phyloP scores from a whole-genome alignment of 2,888 invertebrate species.

The Perizoma affinitatum region DNA sequence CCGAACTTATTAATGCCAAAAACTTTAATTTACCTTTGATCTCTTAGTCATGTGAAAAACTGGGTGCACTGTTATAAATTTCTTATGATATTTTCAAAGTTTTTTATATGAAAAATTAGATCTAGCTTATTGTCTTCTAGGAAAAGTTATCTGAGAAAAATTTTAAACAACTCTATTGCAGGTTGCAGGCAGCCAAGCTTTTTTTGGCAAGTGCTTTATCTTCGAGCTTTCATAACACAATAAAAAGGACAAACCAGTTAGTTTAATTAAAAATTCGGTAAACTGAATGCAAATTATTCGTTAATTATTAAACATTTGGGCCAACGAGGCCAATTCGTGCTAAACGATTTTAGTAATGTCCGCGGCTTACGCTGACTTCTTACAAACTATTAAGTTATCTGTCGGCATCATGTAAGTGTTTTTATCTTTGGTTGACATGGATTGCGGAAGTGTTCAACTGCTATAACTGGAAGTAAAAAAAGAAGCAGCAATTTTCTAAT shows the following conservation, averaged over 20 bases:
- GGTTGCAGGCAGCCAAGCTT: too few relatives aligned
- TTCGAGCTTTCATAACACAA: constrained; percentile 16
- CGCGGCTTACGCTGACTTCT: constrained; percentile 6
- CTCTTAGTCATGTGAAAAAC: too few relatives aligned
- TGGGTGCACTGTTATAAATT: too few relatives aligned
- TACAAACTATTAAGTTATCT: neutral
- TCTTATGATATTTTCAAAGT: too few relatives aligned
- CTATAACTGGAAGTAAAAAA: neutral
- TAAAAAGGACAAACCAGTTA: constrained; percentile 5
- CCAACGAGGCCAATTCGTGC: constrained; percentile 22
- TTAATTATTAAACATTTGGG: constrained; percentile 40
- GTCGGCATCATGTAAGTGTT: neutral
- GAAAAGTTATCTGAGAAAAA: neutral
- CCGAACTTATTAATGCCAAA: too few relatives aligned
- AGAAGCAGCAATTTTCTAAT: neutral
- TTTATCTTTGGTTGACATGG: constrained; percentile 2
- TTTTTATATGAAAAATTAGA: too few relatives aligned
- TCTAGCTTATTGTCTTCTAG: too few relatives aligned
- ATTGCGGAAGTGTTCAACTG: constrained; percentile 1
- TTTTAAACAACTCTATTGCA: too few relatives aligned
- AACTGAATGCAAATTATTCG: constrained; percentile 43
- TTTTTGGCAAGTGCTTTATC: constrained; percentile 1
- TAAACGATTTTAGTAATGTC: constrained; percentile 21
- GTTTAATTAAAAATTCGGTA: constrained; percentile 22
- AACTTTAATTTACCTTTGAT: too few relatives aligned